Evolutionary conservation across 2,113 vertebrate genomes (phyloP), one percentile per base, ranked within the genome.

Genomic region (Mormyrus lacerda): DNA sequence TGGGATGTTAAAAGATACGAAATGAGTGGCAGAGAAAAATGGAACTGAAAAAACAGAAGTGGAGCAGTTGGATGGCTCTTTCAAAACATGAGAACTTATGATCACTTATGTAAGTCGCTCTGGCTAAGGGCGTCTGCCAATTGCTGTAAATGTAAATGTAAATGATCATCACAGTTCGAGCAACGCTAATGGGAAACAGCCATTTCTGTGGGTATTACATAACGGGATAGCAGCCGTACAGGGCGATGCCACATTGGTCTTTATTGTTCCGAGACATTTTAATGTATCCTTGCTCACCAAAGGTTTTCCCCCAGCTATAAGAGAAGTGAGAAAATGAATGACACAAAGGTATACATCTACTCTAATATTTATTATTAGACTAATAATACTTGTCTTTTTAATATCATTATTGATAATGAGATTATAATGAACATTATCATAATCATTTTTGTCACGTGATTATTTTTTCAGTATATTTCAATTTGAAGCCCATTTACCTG

Each of bases 201-300:
- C 61, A 13, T 79, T 19, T 42, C 31, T 42, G 4, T 79, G 73
- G 15, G 35, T 39, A 51, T 89, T 91, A 96, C 91, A 96, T 94
- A 73, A 92, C 15, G 19, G 96, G 96, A 90, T 94, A 97, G 88
- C 90, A 91, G 88, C 4, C 61, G 1, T 89, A 94, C 44, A 3
- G 31, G 31, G 95, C 94, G 53, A 97, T 96, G 87, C 95, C 96
- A 90, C 96, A 96, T 94, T 95, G 95, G 93, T 97, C 89, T 15
- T 91, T 91, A 85, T 92, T 93, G 93, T 97, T 96, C 85, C 95
- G 95, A 0, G 94, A 53, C 91, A 97, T 96, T 69, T 93, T 92
- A 91, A 97, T 93, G 93, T 94, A 97, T 47, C 96, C 96, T n/a
- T 92, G 35, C 4, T 96, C 95, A 87, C 96, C 96, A 21, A 94